These are phyloP conservation scores for Drosophila atroscutellata DNA, from an alignment of 2,888 invertebrate species.

Conservation along the genomic window DNA sequence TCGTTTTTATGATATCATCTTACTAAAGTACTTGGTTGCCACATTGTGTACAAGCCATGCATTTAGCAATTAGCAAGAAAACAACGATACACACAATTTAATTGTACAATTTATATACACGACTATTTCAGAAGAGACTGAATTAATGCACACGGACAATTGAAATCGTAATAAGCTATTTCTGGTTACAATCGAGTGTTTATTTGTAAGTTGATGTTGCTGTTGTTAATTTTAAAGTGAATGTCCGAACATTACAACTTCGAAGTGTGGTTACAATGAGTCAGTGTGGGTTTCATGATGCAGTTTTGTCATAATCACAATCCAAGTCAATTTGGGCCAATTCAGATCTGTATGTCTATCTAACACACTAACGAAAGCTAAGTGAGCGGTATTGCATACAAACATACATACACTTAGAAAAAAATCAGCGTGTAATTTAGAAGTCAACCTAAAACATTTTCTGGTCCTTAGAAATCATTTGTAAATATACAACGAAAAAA, in stretches of 20 bases:
- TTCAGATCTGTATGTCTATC: conserved; percentile 28
- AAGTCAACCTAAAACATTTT: background rate
- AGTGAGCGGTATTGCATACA: background rate
- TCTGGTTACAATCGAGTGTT: conserved; percentile 47
- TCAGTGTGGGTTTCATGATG: conserved; percentile 34
- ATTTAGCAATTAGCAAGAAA: conserved; percentile 57
- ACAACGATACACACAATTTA: conserved; percentile 14
- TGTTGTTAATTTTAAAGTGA: conserved; percentile 39
- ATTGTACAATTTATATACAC: conserved; percentile 5
- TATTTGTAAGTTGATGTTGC: background rate
- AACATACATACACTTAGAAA: background rate
- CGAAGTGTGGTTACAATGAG: conserved; percentile 20
- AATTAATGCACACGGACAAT: conserved; percentile 31
- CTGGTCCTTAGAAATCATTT: background rate
- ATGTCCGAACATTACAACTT: conserved; percentile 44
- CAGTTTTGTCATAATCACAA: conserved; percentile 52
- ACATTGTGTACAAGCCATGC: conserved; percentile 10
- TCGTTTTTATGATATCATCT: conserved; percentile 56
- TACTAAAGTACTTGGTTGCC: conserved; percentile 31
- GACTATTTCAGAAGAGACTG: conserved; percentile 17
- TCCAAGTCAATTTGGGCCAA: conserved; percentile 46
- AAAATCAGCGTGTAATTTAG: background rate
- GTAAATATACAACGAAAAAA: background rate
- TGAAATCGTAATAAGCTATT: conserved; percentile 59
- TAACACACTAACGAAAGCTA: conserved; percentile 17